These are phyloP conservation scores for Aythya fuligula DNA, from an alignment of 2,797 vertebrate species.

Conservation along the genomic window DNA sequence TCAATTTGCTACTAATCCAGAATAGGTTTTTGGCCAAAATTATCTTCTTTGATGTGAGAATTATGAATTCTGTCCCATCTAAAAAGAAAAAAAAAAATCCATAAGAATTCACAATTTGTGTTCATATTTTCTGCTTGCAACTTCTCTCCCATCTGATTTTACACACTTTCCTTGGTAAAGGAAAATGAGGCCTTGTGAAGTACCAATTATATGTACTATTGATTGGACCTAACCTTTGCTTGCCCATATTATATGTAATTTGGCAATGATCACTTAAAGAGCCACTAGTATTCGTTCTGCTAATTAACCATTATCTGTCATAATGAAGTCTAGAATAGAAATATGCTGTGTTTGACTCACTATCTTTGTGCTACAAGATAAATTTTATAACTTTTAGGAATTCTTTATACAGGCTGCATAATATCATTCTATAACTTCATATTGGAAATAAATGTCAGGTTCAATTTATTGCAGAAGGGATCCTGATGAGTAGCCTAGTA, in stretches of 20 bases:
- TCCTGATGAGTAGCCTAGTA: neutral
- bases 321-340: constrained; percentile 59
- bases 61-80: neutral
- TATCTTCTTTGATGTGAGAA: neutral
- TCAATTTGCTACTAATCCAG: neutral
- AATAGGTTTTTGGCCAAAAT: neutral
- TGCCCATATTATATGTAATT: constrained; percentile 58
- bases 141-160: constrained; percentile 1
- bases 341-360: neutral
- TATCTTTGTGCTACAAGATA: constrained; percentile 18
- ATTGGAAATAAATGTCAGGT: neutral
- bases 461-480: constrained; percentile 27
- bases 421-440: neutral
- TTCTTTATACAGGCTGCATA: neutral
- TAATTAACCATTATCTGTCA: constrained; percentile 66
- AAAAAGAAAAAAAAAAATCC: neutral
- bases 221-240: constrained; percentile 65
- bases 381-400: constrained; percentile 30
- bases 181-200: constrained; percentile 45
- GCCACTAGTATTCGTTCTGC: constrained; percentile 39
- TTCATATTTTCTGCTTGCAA: neutral
- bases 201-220: constrained; percentile 39
- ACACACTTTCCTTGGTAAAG: neutral
- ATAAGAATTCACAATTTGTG: neutral
- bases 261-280: constrained; percentile 53